These are phyloP conservation scores for Bombyx mori DNA, from an alignment of 1,140 invertebrate genomes.

Conservation along the genomic window DNA sequence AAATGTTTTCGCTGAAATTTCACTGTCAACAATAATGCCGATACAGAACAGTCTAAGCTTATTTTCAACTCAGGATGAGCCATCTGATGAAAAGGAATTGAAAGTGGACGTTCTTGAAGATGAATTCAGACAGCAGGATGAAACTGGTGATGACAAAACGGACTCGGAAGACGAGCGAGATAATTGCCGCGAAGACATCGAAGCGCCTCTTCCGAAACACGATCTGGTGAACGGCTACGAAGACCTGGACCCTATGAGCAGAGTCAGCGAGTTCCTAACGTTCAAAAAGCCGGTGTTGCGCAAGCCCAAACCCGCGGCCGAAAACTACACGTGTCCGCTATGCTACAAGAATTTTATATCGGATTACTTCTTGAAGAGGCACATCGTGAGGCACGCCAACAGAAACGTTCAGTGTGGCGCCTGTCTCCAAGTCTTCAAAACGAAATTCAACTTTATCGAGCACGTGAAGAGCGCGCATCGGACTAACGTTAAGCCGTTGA, in stretches of 20 bases:
- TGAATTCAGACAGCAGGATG: conserved; percentile 38
- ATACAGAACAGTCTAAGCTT: conserved; percentile 14
- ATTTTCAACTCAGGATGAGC: conserved; percentile 20
- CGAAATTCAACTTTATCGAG: conserved; percentile 46
- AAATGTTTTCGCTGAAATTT: conserved; percentile 51
- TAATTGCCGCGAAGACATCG: conserved; percentile 22
- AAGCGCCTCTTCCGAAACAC: conserved; percentile 33
- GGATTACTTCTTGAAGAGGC: conserved; percentile 48
- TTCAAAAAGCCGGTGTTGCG: conserved; percentile 36
- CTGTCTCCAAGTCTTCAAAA: conserved; percentile 35
- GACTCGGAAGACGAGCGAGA: conserved; percentile 4
- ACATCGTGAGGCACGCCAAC: conserved; percentile 42
- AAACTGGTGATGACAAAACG: conserved; percentile 32
- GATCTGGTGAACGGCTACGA: conserved; percentile 25
- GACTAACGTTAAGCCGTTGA: conserved; percentile 19
- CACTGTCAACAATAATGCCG: conserved; percentile 36
- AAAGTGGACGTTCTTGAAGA: conserved; percentile 56
- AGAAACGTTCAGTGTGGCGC: conserved; percentile 31
- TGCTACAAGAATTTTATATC: conserved; percentile 56
- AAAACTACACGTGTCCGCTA: conserved; percentile 38
- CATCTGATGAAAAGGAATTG: conserved; percentile 29
- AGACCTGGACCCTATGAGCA: conserved; percentile 18
- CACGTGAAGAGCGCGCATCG: conserved; percentile 45
- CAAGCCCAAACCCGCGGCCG: conserved; percentile 15
- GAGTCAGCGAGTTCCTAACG: conserved; percentile 51